A percentile compares a stretch with the other conserved stretches of the same genome.
Conservation (phyloP, 1,140 invertebrate species). For the Callitettix versicolor region DNA sequence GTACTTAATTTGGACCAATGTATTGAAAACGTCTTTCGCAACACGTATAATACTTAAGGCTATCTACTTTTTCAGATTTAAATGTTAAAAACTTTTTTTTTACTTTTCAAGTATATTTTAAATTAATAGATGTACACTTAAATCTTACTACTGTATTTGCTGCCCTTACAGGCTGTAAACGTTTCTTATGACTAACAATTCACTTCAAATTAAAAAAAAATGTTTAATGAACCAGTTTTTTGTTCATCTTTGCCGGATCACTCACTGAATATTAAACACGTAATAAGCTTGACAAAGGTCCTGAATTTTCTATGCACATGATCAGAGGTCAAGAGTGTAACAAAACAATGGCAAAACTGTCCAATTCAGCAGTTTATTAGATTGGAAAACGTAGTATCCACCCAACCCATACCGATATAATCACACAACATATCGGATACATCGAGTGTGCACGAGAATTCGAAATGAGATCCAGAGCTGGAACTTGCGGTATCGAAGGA, state of each 20-base stretch:
- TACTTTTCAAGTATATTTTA: not conserved
- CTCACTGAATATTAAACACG: no score
- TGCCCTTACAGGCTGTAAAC: conserved; percentile 1
- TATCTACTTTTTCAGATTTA: no score
- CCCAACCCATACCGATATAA: conserved; percentile 47
- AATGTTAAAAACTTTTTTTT: no score
- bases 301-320: no score
- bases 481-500: conserved; percentile 54
- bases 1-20: conserved; percentile 17
- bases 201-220: not conserved
- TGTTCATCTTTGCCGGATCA: no score
- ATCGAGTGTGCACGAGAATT: conserved; percentile 66
- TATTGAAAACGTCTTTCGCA: not conserved
- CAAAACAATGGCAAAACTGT: no score
- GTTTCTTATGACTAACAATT: no score
- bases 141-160: conserved; percentile 10
- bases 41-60: no score
- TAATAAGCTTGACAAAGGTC: no score
- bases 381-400: conserved; percentile 32
- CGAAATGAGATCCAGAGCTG: conserved; percentile 62
- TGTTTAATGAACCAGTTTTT: not conserved
- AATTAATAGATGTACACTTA: conserved; percentile 7
- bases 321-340: no score
- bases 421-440: conserved; percentile 62
- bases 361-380: conserved; percentile 21